Conservation (phyloP, 2,888 invertebrate species). For the Seira musarum region DNA sequence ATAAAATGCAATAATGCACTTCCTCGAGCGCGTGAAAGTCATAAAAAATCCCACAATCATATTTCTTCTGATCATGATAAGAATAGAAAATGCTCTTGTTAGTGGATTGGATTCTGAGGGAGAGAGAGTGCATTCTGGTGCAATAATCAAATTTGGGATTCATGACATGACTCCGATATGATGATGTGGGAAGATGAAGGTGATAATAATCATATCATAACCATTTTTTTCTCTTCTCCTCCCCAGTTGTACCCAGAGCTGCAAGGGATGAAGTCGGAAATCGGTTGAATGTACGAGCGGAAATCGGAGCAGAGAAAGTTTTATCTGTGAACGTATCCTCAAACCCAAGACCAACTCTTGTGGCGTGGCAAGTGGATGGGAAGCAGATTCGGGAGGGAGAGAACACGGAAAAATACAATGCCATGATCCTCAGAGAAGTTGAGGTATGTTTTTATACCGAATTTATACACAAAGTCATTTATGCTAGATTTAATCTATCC, state of each 20-base stretch:
- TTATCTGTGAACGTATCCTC: conserved; percentile 66
- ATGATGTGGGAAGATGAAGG: neutral
- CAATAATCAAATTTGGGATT: conserved; percentile 43
- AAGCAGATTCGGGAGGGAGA: conserved; percentile 49
- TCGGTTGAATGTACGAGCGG: conserved; percentile 54
- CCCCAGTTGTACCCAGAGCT: conserved; percentile 62
- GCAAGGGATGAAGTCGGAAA: conserved; percentile 35
- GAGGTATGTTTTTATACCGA: conserved; percentile 40
- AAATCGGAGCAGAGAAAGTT: conserved; percentile 59
- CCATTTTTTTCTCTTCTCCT: conserved; percentile 18
- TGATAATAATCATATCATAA: conserved; percentile 30
- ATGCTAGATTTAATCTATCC: too few relatives aligned
- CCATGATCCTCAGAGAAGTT: conserved; percentile 35
- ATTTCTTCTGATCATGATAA: conserved; percentile 28
- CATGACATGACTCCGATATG: conserved; percentile 37
- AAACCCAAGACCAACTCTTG: conserved; percentile 63
- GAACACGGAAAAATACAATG: conserved; percentile 51
- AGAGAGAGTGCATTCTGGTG: neutral
- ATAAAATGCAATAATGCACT: conserved; percentile 39
- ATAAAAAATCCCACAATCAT: conserved; percentile 36
- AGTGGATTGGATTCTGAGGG: conserved; percentile 14
- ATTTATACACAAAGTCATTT: too few relatives aligned
- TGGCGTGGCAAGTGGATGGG: conserved; percentile 60
- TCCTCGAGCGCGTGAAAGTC: conserved; percentile 44
- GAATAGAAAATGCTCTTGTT: conserved; percentile 40